phyloP scores from a whole-genome alignment of 2,888 invertebrate species.

The Drosophila mercatorum region DNA sequence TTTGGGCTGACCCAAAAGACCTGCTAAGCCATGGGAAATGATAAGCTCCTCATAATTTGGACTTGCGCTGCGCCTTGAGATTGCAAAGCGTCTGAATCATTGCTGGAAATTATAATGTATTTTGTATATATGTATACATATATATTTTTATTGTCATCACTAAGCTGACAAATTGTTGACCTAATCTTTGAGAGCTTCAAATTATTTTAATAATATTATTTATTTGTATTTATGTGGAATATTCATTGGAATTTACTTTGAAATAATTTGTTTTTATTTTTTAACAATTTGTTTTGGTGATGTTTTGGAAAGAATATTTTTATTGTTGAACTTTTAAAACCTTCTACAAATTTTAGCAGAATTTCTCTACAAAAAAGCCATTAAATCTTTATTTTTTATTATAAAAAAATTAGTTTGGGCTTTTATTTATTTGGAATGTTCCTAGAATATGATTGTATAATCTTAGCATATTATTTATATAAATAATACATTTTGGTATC shows the following conservation, averaged over 20 bases:
- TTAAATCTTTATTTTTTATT: no score
- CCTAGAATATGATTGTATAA: no score
- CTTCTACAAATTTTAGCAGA: no score
- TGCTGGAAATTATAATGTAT: background rate
- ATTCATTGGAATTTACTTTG: background rate
- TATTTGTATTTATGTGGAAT: background rate
- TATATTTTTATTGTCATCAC: background rate
- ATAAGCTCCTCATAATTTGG: conserved; percentile 4
- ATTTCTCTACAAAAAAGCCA: no score
- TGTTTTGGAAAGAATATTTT: background rate
- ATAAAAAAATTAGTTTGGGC: no score
- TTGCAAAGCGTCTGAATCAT: background rate
- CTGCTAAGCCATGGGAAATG: background rate
- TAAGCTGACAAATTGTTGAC: background rate
- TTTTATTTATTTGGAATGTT: no score
- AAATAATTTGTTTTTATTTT: background rate
- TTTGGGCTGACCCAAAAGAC: conserved; percentile 20
- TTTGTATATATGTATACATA: background rate
- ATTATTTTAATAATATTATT: background rate
- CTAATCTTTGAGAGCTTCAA: background rate
- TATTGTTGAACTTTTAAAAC: no score
- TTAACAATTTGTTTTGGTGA: background rate
- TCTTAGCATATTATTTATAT: no score
- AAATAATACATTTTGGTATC: no score
- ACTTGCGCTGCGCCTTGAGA: background rate